These are phyloP conservation scores for Ceyx margarethae DNA, from an alignment of 2,113 vertebrate genomes.

Conservation along the genomic window DNA sequence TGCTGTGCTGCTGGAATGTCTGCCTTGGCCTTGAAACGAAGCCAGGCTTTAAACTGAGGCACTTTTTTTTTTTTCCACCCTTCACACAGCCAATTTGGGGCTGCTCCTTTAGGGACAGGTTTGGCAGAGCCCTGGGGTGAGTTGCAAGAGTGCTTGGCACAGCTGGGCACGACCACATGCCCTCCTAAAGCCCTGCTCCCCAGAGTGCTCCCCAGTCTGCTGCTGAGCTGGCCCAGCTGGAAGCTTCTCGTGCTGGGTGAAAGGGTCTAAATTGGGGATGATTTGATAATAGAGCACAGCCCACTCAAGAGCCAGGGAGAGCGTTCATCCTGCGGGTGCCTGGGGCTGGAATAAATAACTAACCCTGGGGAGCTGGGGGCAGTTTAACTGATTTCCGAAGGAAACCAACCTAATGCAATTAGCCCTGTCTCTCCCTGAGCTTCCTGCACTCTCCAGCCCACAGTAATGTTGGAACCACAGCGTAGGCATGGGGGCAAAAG, in stretches of 20 bases:
- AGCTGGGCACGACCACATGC: accelerated
- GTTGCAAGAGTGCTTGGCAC: background rate
- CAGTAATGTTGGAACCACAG: background rate
- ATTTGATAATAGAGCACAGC: background rate
- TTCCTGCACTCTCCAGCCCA: background rate
- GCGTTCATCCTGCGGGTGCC: background rate
- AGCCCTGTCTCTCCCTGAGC: background rate
- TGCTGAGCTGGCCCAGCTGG: background rate
- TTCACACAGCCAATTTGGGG: background rate
- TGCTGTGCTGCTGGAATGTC: background rate
- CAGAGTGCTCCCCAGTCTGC: accelerated
- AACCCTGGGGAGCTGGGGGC: background rate
- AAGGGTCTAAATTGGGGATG: background rate
- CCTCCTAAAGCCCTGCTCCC: background rate
- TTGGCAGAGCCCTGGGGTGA: background rate
- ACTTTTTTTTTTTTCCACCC: background rate
- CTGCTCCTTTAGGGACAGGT: background rate
- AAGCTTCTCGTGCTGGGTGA: background rate
- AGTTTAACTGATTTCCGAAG: background rate
- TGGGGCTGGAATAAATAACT: background rate
- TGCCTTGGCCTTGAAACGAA: background rate
- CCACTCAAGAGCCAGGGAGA: background rate
- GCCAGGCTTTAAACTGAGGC: background rate
- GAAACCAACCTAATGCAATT: background rate
- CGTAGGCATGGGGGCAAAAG: background rate